Evolutionary conservation across 2,888 invertebrate genomes (phyloP).

Genomic region (Villa cingulata): DNA sequence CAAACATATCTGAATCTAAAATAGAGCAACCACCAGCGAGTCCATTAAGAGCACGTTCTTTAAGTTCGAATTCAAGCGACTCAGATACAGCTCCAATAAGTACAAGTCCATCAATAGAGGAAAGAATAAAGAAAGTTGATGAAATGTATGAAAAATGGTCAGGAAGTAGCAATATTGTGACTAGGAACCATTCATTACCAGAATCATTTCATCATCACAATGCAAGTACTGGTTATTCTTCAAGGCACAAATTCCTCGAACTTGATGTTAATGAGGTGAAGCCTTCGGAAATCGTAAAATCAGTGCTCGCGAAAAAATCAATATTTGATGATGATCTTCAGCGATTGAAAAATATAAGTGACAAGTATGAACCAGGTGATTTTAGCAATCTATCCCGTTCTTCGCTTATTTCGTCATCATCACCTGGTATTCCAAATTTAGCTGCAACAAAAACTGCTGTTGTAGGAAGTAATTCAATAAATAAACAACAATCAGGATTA

Average conservation of each 20-base stretch:
- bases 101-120: constrained; percentile 71
- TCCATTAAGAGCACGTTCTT: constrained; percentile 56
- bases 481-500: constrained; percentile 2
- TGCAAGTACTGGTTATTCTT: constrained; percentile 15
- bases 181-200: background rate
- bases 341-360: constrained; percentile 72
- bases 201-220: constrained; percentile 1
- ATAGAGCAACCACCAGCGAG: constrained; percentile 44
- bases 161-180: constrained; percentile 16
- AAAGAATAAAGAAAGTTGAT: constrained; percentile 81
- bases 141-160: constrained; percentile 90
- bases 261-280: constrained; percentile 68
- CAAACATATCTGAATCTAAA: constrained; percentile 34
- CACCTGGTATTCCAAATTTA: constrained; percentile 31
- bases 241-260: constrained; percentile 62
- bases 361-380: constrained; percentile 59
- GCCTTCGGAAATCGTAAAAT: constrained; percentile 87
- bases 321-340: constrained; percentile 95
- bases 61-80: constrained; percentile 62
- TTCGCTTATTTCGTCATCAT: constrained; percentile 13
- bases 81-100: constrained; percentile 47
- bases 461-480: constrained; percentile 17
- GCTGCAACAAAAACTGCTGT: constrained; percentile 28
- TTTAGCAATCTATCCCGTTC: constrained; percentile 15
- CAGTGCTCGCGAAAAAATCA: constrained; percentile 79